Evolutionary conservation across 1,140 invertebrate species (phyloP), one percentile per base, ranked within the genome.

Genomic region (Hycleus phaleratus): DNA sequence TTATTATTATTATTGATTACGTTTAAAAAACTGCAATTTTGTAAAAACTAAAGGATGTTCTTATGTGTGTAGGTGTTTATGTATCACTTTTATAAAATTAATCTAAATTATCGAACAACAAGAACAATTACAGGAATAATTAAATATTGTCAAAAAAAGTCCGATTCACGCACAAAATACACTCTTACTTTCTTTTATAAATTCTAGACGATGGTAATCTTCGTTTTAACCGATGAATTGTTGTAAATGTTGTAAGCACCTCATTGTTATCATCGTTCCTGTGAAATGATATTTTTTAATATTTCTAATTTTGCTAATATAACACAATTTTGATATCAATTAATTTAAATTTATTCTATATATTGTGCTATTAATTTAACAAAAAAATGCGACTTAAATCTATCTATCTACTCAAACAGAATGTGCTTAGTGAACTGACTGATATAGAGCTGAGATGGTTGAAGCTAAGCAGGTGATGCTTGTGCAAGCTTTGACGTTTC

Each of bases 141-240:
- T 7, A 32, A 32, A 32, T 5, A 32, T 32, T 7, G 32, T 7
- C 32, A 32, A 4, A 32, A 32, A 32, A 32, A 32, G 3, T 53
- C 10, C 3, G 4, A 26, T 44, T 44, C 12, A 12, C 38, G n/a
- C 51, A 53, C 38, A 52, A 42, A 54, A 32, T 54, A 32, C 52
- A 55, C 52, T 55, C 52, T 56, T 56, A 56, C 53, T 47, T 56
- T 56, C 53, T 56, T n/a, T 38, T 11, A 25, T 7, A 56, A 38
- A 18, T 24, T 56, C 53, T 39, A 42, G 39, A 48, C 11, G 52
- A 38, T 46, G 12, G 24, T 42, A 42, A 25, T 56, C 47, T 48
- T 38, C 11, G 39, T 48, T 47, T 56, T 45, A 56, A 38, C 8
- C 52, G 52, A 38, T 42, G 52, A 38, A 46, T 46, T 46, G 10